phyloP scores from a whole-genome alignment of 2,797 vertebrate species.

The Leucoraja ocellata region DNA sequence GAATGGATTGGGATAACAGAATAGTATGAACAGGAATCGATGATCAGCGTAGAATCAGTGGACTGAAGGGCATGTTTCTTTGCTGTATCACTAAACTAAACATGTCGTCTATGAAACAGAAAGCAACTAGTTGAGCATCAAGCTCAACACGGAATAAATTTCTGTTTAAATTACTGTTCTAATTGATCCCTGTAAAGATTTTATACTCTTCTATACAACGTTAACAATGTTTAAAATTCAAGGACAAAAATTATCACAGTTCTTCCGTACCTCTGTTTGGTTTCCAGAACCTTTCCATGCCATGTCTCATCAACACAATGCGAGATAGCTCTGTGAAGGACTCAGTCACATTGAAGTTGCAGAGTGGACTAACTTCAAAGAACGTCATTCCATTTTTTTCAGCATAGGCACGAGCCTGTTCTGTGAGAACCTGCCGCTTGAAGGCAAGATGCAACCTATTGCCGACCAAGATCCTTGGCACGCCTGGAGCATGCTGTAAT shows the following conservation, averaged over 20 bases:
- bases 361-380: slow-evolving; percentile 94
- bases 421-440: slow-evolving; percentile 91
- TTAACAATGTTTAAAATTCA: background rate
- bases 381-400: slow-evolving; percentile 98
- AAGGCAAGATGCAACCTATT: slow-evolving; percentile 93
- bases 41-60: too few relatives aligned
- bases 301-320: slow-evolving; percentile 94
- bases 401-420: slow-evolving; percentile 88
- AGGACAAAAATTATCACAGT: background rate
- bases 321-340: slow-evolving; percentile 95
- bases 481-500: slow-evolving; percentile 89
- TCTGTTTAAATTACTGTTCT: background rate
- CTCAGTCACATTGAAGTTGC: slow-evolving; percentile 97
- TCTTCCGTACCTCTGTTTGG: slow-evolving; percentile 81
- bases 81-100: background rate
- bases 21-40: too few relatives aligned
- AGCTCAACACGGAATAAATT: background rate
- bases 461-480: slow-evolving; percentile 90
- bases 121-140: background rate
- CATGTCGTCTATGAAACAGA: background rate
- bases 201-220: background rate
- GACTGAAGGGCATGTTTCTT: too few relatives aligned
- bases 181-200: background rate
- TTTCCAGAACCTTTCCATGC: slow-evolving; percentile 98
- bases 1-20: too few relatives aligned